phyloP scores from a whole-genome alignment of 1,140 invertebrate species.

The Drosophila sturtevanti region DNA sequence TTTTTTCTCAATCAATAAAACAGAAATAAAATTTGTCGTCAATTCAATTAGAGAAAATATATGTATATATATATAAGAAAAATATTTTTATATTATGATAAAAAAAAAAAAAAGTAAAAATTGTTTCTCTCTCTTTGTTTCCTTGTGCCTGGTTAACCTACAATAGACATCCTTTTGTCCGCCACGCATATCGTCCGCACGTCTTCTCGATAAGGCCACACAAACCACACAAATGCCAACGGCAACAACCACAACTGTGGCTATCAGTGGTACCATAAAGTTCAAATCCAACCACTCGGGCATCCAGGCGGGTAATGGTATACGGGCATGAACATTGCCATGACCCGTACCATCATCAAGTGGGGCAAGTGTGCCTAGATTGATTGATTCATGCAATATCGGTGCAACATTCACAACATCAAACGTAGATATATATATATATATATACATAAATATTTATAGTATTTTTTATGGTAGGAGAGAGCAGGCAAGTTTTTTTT shows the following conservation, averaged over 20 bases:
- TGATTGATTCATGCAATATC: conserved; percentile 2
- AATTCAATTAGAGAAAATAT: conserved; percentile 14
- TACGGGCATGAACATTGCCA: conserved; percentile 83
- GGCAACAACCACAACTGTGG: conserved; percentile 92
- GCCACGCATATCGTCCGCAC: conserved; percentile 91
- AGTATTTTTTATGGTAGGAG: conserved; percentile 8
- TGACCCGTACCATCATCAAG: conserved; percentile 86
- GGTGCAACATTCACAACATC: conserved; percentile 9
- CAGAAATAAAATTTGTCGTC: conserved; percentile 56
- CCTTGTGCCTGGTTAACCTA: conserved; percentile 83
- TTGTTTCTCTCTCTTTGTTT: conserved; percentile 67
- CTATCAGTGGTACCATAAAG: conserved; percentile 91
- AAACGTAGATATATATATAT: conserved; percentile 4
- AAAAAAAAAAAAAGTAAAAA: too few species aligned
- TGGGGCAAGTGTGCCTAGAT: conserved; percentile 89
- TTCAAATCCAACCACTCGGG: conserved; percentile 93
- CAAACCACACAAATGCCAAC: conserved; percentile 95
- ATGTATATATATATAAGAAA: conserved; percentile 17
- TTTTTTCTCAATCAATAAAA: conserved; percentile 27
- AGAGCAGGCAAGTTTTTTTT: conserved; percentile 38
- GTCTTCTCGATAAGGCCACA: conserved; percentile 90
- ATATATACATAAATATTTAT: background rate
- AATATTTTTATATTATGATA: conserved; percentile 50
- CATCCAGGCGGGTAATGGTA: conserved; percentile 89
- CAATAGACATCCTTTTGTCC: conserved; percentile 88